Evolutionary conservation across 2,888 invertebrate genomes (phyloP), one percentile per base, ranked within the genome.

Genomic region (Philhelius pedissequus): DNA sequence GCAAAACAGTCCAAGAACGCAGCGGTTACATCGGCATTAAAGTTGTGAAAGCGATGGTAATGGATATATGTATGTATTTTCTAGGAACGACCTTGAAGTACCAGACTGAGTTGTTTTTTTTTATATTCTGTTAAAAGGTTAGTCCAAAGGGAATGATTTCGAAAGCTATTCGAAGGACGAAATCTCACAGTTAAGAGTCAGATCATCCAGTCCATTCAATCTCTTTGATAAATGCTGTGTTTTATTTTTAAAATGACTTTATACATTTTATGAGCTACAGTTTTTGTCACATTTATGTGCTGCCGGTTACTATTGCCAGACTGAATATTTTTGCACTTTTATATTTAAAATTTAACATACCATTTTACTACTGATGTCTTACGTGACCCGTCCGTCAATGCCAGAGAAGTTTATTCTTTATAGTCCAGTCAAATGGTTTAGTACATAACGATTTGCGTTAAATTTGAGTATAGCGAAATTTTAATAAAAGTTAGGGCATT

Each of bases 1-100:
- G 22, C 38, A 54, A 38, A 32, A 40, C 38, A 45, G 62, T 64
- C 69, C 80, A 80, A 69, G 75, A 80, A 43, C 75, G 45, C 22
- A n/a, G 48, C 45, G 75, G 75, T 75, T 52, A 56, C 62, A 52
- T 35, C 54, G 56, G 50, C 7, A 50, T 0, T 13, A 38, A 48
- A 48, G n/a, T 78, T 73, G 66, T 35, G 75, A 69, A 80, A 74
- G 54, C 43, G 22, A 64, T 48, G 64, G 74, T 64, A 66, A 80
- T 54, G 69, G 74, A 79, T 79, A 79, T 79, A 80, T 54, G 69
- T 68, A 79, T 79, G 74, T 79, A 58, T 52, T 60, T 45, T 43
- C 27, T 58, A 68, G 32, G 43, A 68, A 62, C 66, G 66, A 38
- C 73, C 79, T 79, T 79, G 73, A 60, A 73, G n/a, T 9, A 9